Percentiles rank a stretch among this genome's conserved stretches.
phyloP scores from a whole-genome alignment of 2,888 invertebrate species.

The Biston stratarius region DNA sequence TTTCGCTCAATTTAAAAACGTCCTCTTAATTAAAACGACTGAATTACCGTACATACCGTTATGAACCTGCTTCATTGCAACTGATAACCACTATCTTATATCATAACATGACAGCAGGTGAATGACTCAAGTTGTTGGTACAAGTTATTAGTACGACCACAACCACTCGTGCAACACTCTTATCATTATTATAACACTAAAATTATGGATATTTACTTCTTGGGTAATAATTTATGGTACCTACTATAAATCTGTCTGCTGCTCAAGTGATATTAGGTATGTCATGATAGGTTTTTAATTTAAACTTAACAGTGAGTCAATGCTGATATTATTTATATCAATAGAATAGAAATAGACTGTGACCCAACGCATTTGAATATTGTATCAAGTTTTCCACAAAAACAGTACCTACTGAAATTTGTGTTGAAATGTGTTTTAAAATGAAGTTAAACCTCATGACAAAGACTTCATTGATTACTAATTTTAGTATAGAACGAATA shows the following conservation, averaged over 20 bases:
- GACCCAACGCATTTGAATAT: no score
- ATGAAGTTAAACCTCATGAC: no score
- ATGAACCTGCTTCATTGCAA: slow-evolving; percentile 45
- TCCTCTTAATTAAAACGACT: slow-evolving; percentile 42
- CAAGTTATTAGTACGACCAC: slow-evolving; percentile 67
- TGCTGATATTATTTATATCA: not conserved
- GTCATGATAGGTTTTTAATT: not conserved
- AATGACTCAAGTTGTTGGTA: slow-evolving; percentile 68
- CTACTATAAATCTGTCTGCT: slow-evolving; percentile 23
- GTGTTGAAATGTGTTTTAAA: no score
- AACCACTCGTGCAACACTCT: slow-evolving; percentile 46
- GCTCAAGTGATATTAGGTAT: not conserved
- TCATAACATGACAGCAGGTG: slow-evolving; percentile 72
- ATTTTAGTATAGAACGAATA: no score
- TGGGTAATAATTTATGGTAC: slow-evolving; percentile 39
- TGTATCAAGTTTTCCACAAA: no score
- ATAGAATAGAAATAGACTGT: no score
- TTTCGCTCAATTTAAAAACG: slow-evolving; percentile 34
- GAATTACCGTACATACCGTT: slow-evolving; percentile 42
- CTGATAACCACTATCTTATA: slow-evolving; percentile 61
- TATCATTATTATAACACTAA: slow-evolving; percentile 53
- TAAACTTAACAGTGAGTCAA: not conserved
- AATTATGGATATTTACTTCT: slow-evolving; percentile 30
- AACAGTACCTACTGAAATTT: no score
- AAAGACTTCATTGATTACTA: no score